Base-by-base conservation (phyloP, 2,113 vertebrate genomes). In the Toxotes jaculatrix region DNA sequence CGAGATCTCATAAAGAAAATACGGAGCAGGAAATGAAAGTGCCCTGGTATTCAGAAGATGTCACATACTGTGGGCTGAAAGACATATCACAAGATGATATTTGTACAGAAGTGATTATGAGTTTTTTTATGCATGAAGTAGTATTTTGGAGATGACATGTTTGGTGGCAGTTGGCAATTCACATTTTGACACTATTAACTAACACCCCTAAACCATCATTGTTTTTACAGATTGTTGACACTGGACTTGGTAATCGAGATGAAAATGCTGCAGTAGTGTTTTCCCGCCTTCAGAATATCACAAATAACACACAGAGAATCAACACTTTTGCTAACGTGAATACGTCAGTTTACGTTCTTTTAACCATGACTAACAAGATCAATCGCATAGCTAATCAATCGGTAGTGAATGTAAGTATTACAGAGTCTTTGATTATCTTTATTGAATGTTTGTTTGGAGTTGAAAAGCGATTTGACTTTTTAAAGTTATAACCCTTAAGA, bases 211-310 rank as follows among this genome's bases (percentile, higher is more conserved):
- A 23, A 27, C 63, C 34, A 13, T 34, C 43, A 31, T 8, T 91
- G 16, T 73, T 45, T 16, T 78, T 86, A 57, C 90, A 95, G 95
- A 65, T 60, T 7, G 27, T 86, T 34, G n/a, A 77, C 57, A 91
- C 8, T 76, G 95, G 95, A 83, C 79, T 77, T n/a, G 95, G 94
- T 12, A 0, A 0, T 0, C 0, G 90, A 5, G 0, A 55, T 7
- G 0, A 23, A 2, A 87, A 90, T 40, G 76, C 86, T 27, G 27
- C 11, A 0, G 0, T 0, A 0, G 38, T 95, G 31, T 91, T 95
- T 71, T 1, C 0, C 0, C 1, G 0, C 1, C 76, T 95, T 11
- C 0, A 61, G 2, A 4, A 1, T 0, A 32, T 89, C 34, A 94
- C 92, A 1, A 61, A 45, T 1, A 2, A 61, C 0, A 27, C 61